Base-by-base conservation (phyloP, 2,888 invertebrate genomes). In the Sesamia inferens region DNA sequence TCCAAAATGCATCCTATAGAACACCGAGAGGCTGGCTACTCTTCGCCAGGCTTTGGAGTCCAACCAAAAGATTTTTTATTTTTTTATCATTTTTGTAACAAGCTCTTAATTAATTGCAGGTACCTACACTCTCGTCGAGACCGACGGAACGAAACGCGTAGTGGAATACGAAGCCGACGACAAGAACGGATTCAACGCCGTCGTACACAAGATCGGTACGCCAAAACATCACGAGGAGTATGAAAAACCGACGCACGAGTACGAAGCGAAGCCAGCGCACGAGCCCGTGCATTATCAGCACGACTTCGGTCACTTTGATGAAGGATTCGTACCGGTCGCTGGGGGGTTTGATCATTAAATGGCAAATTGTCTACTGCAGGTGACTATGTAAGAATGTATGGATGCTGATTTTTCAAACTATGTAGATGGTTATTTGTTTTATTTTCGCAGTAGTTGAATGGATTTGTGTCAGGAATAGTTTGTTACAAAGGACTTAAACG, bases 151-250 rank as follows among this genome's bases (percentile, higher is more conserved):
- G 0, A 96, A 97, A 88, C 94, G 97, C 83, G 92, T 97, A 54
- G 97, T 97, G 47, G 97, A 97, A 90, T 97, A 97, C 92, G 96
- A 96, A 78, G 97, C 97, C 0, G 97, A 97, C 88, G 96, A 97
- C 87, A 96, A 97, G 79, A 96, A 96, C 90, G 97, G 97, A 0
- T 97, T 97, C 92, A 97, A 97, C 88, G 97, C 97, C 0, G 94
- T 97, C 47, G 97, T 97, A 0, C 97, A 97, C 92, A 96, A 94
- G 84, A 96, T 97, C 63, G 96, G 97, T 16, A 92, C 91, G 0
- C 95, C 93, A 10, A 92, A 93, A 81, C 92, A 90, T 69, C 92
- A 90, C 55, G 92, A 93, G 8, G 91, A 92, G 47, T 88, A 82
- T 19, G 68, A 79, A n/a, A 86, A 84, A 16, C 87, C 89, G 0